Percentiles rank a stretch among this genome's conserved stretches.
Conservation (phyloP, 2,888 invertebrate genomes). For the Metalampra italica region DNA sequence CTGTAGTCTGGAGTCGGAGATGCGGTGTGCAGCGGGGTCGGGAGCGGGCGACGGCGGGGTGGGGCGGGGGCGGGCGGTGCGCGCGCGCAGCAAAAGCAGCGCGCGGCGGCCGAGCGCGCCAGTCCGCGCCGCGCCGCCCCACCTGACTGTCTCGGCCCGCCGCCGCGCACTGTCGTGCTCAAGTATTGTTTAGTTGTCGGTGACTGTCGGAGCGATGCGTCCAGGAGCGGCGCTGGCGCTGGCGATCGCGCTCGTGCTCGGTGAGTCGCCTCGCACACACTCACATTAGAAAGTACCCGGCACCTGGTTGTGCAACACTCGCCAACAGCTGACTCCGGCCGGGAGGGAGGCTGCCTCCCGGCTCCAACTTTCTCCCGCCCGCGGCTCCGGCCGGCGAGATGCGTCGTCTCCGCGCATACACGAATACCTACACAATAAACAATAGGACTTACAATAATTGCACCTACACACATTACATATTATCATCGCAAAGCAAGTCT, state of each 20-base stretch:
- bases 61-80: slow-evolving; percentile 2
- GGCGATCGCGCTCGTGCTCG: slow-evolving; percentile 35
- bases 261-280: slow-evolving; percentile 27
- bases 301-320: background rate
- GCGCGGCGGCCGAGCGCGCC: slow-evolving; percentile 19
- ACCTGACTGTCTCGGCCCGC: slow-evolving; percentile 1
- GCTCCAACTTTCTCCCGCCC: background rate
- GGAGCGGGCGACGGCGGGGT: too few relatives aligned
- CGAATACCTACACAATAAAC: too few relatives aligned
- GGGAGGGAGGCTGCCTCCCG: background rate
- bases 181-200: background rate
- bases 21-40: too few relatives aligned
- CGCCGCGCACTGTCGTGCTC: background rate
- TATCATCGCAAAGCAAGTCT: too few relatives aligned
- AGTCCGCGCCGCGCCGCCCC: slow-evolving; percentile 20
- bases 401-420: too few relatives aligned
- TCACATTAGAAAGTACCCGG: background rate
- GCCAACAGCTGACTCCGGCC: background rate
- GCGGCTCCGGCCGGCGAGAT: too few relatives aligned
- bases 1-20: too few relatives aligned
- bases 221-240: slow-evolving; percentile 28
- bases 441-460: too few relatives aligned
- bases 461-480: too few relatives aligned
- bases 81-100: slow-evolving; percentile 20
- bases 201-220: slow-evolving; percentile 21